Evolutionary conservation across 1,140 invertebrate genomes (phyloP).

Genomic region (Drusus annulatus): DNA sequence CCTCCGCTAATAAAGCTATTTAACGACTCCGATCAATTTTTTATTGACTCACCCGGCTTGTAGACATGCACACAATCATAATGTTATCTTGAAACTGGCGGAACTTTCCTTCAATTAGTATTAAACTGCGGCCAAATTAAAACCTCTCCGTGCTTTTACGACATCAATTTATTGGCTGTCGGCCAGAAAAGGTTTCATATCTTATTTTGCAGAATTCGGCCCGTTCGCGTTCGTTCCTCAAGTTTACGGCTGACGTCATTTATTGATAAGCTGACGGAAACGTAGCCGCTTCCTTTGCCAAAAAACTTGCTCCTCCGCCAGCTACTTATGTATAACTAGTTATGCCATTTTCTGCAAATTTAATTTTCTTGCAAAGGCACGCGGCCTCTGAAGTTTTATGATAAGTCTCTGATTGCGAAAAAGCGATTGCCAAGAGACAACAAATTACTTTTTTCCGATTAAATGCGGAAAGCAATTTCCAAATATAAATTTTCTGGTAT

Average conservation of each 20-base stretch:
- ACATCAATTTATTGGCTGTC: slow-evolving; percentile 28
- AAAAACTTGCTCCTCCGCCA: slow-evolving; percentile 16
- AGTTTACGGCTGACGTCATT: slow-evolving; percentile 36
- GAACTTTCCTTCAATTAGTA: slow-evolving; percentile 25
- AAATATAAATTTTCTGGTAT: no score
- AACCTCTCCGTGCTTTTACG: slow-evolving; percentile 25
- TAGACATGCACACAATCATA: neutral
- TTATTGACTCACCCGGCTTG: neutral
- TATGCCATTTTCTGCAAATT: slow-evolving; percentile 23
- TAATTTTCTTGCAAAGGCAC: slow-evolving; percentile 12
- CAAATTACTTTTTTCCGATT: no score
- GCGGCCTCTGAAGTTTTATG: slow-evolving; percentile 13
- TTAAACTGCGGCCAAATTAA: slow-evolving; percentile 22
- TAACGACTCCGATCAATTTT: neutral
- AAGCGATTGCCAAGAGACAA: neutral
- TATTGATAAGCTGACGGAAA: slow-evolving; percentile 40
- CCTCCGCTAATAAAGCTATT: no score
- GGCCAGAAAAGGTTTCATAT: slow-evolving; percentile 30
- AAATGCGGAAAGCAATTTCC: no score
- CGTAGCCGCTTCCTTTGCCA: slow-evolving; percentile 36
- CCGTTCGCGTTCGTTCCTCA: slow-evolving; percentile 7
- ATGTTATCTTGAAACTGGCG: neutral
- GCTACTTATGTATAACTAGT: neutral
- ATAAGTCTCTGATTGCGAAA: slow-evolving; percentile 17
- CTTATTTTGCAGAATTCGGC: slow-evolving; percentile 31